phyloP scores from a whole-genome alignment of 2,797 vertebrate genomes.

The Naso thynnoides region DNA sequence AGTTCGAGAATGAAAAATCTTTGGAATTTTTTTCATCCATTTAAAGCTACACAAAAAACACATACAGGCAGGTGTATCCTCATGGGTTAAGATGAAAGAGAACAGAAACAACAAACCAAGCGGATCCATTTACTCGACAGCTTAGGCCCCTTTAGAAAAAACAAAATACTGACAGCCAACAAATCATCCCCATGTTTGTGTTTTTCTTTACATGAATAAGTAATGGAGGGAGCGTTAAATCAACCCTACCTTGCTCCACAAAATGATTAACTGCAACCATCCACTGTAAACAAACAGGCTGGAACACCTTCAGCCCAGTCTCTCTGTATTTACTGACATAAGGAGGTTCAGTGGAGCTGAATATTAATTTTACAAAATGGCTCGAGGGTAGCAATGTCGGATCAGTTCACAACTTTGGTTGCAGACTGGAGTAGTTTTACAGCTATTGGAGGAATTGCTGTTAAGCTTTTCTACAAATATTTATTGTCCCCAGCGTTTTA shows the following conservation, averaged over 20 bases:
- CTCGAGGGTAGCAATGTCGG: neutral
- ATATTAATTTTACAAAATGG: neutral
- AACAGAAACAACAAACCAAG: conserved; percentile 12
- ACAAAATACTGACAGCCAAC: conserved; percentile 42
- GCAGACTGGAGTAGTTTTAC: neutral
- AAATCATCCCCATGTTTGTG: conserved; percentile 54
- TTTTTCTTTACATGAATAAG: conserved; percentile 60
- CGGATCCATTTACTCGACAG: conserved; percentile 41
- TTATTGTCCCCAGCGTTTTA: neutral
- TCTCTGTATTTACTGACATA: conserved; percentile 4
- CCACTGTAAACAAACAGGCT: conserved; percentile 22
- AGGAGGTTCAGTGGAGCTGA: neutral
- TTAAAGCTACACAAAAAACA: neutral
- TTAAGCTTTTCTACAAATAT: neutral
- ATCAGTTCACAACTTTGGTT: neutral
- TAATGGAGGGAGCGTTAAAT: conserved; percentile 59
- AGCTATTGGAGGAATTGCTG: neutral
- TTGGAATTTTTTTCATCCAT: conserved; percentile 1
- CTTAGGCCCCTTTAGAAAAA: conserved; percentile 27
- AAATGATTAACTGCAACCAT: conserved; percentile 60
- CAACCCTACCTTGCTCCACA: conserved; percentile 42
- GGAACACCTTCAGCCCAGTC: neutral
- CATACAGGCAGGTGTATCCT: conserved; percentile 8
- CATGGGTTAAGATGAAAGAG: conserved; percentile 20
- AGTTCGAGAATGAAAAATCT: conserved; percentile 6